These are phyloP conservation scores for Pygoscelis antarcticus DNA, from an alignment of 2,113 vertebrate genomes.

Conservation along the genomic window DNA sequence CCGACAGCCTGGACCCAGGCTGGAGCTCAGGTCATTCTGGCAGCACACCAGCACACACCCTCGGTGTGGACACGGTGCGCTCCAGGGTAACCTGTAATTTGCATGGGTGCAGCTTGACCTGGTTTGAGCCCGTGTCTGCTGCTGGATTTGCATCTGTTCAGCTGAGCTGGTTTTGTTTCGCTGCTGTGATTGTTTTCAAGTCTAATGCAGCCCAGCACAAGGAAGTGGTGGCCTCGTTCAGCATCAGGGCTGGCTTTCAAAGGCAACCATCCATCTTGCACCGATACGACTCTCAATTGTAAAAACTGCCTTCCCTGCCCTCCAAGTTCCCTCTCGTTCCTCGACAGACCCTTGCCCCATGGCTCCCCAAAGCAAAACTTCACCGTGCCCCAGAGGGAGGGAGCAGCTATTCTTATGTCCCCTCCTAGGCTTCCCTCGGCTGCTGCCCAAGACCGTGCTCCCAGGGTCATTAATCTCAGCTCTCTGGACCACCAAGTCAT, in stretches of 20 bases:
- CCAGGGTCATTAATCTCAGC: not conserved
- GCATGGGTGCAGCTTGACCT: constrained; percentile 55
- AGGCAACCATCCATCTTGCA: not conserved
- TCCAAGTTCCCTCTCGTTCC: not conserved
- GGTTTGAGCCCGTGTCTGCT: constrained; percentile 31
- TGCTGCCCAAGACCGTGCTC: not conserved
- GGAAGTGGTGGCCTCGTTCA: not conserved
- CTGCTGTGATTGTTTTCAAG: constrained; percentile 13
- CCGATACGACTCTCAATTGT: accelerated
- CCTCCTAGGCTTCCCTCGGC: not conserved
- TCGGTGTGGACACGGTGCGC: not conserved
- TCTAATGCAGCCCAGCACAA: not conserved
- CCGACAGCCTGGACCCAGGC: not conserved
- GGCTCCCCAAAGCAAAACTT: not conserved
- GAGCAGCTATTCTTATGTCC: not conserved
- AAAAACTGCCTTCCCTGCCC: not conserved
- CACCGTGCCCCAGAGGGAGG: not conserved
- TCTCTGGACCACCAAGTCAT: not conserved
- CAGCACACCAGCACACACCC: not conserved
- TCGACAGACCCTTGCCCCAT: not conserved
- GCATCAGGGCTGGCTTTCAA: not conserved
- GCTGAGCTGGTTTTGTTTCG: constrained; percentile 60
- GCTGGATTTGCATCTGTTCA: constrained; percentile 41
- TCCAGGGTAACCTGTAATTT: not conserved
- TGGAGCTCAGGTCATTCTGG: not conserved